A percentile compares a stretch with the other conserved stretches of the same genome.
phyloP scores from a whole-genome alignment of 2,113 vertebrate species.

The Puffinus mauretanicus region DNA sequence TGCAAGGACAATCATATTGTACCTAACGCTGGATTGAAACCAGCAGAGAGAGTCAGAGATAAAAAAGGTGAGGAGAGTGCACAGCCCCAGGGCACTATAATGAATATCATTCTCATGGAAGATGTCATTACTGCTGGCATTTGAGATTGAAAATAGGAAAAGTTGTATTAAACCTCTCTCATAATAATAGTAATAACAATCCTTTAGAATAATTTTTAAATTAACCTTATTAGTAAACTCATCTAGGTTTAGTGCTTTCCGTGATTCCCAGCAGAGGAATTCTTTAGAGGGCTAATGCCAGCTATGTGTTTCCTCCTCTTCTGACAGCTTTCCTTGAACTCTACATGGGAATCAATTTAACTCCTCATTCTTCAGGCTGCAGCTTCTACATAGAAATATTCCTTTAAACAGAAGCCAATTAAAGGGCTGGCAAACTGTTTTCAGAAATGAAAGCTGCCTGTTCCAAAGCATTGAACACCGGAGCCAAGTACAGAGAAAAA shows the following conservation, averaged over 20 bases:
- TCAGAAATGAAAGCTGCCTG: not conserved
- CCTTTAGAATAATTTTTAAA: constrained; percentile 44
- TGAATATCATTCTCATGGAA: not conserved
- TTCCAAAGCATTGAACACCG: not conserved
- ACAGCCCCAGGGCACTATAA: not conserved
- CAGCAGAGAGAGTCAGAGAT: not conserved
- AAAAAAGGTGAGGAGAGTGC: constrained; percentile 21
- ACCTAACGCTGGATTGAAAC: not conserved
- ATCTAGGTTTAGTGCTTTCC: not conserved
- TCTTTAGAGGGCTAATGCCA: not conserved
- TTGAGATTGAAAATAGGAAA: constrained; percentile 34
- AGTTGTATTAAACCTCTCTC: not conserved
- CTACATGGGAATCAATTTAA: constrained; percentile 20
- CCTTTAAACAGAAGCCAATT: constrained; percentile 8
- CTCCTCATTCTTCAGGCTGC: not conserved
- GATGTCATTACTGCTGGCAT: constrained; percentile 39
- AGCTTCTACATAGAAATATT: constrained; percentile 7
- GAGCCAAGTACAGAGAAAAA: not conserved
- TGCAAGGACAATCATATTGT: not conserved
- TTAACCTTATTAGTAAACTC: constrained; percentile 51
- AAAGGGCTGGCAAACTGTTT: not conserved
- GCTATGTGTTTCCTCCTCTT: not conserved
- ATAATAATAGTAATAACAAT: constrained; percentile 20
- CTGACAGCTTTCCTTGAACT: constrained; percentile 21
- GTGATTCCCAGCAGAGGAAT: not conserved